phyloP scores from a whole-genome alignment of 2,888 invertebrate species.

The Andrena flavipes region DNA sequence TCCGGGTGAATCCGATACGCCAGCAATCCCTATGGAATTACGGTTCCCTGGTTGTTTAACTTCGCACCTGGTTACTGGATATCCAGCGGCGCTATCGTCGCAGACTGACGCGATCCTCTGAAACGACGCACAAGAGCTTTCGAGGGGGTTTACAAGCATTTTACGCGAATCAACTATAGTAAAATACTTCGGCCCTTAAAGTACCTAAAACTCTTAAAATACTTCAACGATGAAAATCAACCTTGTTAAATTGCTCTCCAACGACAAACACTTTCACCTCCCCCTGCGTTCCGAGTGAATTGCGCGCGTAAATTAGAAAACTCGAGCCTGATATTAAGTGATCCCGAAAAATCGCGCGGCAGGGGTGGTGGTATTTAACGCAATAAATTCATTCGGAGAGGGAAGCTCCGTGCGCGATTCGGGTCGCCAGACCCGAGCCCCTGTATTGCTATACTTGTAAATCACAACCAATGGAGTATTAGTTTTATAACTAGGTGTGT shows the following conservation, averaged over 20 bases:
- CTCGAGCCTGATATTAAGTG: constrained; percentile 1
- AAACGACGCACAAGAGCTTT: not conserved
- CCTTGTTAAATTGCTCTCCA: not conserved
- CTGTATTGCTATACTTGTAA: constrained; percentile 82
- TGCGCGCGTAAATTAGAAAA: not conserved
- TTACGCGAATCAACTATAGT: not conserved
- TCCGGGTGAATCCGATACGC: constrained; percentile 22
- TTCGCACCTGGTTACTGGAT: not conserved
- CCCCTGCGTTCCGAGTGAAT: not conserved
- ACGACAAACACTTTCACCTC: not conserved
- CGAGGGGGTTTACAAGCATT: not conserved
- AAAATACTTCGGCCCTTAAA: constrained; percentile 2
- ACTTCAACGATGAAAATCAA: constrained; percentile 7
- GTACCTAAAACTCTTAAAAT: not conserved
- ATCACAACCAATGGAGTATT: constrained; percentile 85
- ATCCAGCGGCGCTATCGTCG: not conserved
- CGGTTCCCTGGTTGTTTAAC: not conserved
- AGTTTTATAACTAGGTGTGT: constrained; percentile 75
- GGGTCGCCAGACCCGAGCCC: constrained; percentile 57
- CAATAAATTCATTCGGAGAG: constrained; percentile 41
- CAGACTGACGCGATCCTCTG: not conserved
- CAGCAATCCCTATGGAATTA: constrained; percentile 1
- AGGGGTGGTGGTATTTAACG: constrained; percentile 12
- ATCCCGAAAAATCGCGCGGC: constrained; percentile 3
- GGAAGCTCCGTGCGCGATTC: constrained; percentile 51